These are phyloP conservation scores for Festucalex cinctus DNA, from an alignment of 2,113 vertebrate species.

Conservation along the genomic window DNA sequence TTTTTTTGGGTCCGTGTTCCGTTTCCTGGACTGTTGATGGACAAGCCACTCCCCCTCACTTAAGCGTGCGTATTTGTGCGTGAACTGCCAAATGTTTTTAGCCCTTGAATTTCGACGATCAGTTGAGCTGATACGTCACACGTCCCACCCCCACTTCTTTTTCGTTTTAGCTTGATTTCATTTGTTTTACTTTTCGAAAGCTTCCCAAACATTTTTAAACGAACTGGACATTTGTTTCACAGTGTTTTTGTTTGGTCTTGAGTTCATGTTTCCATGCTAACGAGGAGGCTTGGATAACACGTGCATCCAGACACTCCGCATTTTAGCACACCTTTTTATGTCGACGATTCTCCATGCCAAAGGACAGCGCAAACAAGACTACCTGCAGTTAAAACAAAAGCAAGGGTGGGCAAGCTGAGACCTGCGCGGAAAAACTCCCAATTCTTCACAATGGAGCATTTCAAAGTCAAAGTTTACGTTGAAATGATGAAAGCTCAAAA, in stretches of 20 bases:
- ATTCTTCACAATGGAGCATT: too few relatives aligned
- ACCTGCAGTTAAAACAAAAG: not conserved
- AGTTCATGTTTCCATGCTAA: not conserved
- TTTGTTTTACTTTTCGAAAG: conserved; percentile 17
- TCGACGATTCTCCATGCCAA: not conserved
- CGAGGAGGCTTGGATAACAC: not conserved
- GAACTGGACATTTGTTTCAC: conserved; percentile 24
- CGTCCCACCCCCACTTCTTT: conserved; percentile 14
- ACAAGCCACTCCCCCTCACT: conserved; percentile 18
- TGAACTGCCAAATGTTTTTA: conserved; percentile 34
- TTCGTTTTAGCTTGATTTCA: conserved; percentile 15
- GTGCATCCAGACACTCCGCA: not conserved
- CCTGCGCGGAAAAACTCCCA: not conserved
- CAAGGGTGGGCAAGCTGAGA: not conserved
- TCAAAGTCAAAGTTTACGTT: too few relatives aligned
- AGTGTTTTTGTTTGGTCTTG: conserved; percentile 3
- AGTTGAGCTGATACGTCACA: conserved; percentile 73
- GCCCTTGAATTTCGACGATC: conserved; percentile 57
- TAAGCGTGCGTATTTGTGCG: not conserved
- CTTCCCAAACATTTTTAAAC: conserved; percentile 25
- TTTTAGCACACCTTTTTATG: not conserved
- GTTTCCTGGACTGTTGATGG: conserved; percentile 22
- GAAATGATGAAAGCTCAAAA: too few relatives aligned
- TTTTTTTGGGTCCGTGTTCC: not conserved
- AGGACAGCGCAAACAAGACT: not conserved